Evolutionary conservation across 2,113 vertebrate species (phyloP).

Genomic region (Entelurus aequoreus): DNA sequence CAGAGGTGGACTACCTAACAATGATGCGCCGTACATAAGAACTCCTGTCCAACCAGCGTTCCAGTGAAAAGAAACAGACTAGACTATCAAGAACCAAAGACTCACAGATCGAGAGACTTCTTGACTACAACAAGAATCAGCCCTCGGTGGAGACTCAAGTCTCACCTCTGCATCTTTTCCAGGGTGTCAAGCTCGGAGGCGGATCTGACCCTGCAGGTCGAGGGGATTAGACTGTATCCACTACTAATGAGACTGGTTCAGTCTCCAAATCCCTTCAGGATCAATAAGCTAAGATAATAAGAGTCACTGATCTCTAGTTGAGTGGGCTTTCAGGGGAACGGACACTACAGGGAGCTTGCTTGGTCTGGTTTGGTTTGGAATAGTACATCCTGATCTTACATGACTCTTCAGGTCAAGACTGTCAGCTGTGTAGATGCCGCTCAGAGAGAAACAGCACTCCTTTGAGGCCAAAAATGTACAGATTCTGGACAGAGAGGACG

Average conservation of each 20-base stretch:
- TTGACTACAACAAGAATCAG: not conserved
- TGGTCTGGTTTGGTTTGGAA: no score
- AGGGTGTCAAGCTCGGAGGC: slow-evolving; percentile 11
- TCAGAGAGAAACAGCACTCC: no score
- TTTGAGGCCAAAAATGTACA: no score
- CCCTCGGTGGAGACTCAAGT: not conserved
- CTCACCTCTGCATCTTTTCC: slow-evolving; percentile 18
- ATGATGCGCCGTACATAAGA: no score
- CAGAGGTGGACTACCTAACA: no score
- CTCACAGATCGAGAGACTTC: not conserved
- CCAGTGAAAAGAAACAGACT: not conserved
- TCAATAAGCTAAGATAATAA: slow-evolving; percentile 69
- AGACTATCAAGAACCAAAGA: not conserved
- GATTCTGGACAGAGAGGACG: no score
- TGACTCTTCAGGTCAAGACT: no score
- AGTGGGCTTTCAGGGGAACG: no score
- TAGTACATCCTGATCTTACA: no score
- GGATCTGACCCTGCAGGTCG: slow-evolving; percentile 22
- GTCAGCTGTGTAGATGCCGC: no score
- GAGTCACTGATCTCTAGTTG: slow-evolving; percentile 8
- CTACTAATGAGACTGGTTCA: slow-evolving; percentile 66
- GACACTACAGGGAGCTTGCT: no score
- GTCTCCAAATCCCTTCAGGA: slow-evolving; percentile 46
- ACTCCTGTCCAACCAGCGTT: no score
- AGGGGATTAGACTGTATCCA: slow-evolving; percentile 65